phyloP scores from a whole-genome alignment of 2,797 vertebrate species.

The Anguilla marmorata region DNA sequence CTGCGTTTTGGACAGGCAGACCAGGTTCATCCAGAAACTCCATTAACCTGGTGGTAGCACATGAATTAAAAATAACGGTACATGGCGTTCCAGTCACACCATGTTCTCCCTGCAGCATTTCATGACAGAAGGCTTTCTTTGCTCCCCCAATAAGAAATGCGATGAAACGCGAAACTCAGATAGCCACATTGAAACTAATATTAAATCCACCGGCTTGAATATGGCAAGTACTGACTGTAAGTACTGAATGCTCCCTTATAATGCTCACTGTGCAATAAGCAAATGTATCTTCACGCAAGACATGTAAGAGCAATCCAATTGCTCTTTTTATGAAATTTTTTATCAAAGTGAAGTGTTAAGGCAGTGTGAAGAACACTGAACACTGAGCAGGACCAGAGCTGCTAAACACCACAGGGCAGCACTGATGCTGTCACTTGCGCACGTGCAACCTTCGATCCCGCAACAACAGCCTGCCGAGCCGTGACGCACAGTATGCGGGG shows the following conservation, averaged over 20 bases:
- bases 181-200: constrained; percentile 72
- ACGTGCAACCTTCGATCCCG: constrained; percentile 33
- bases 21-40: constrained; percentile 84
- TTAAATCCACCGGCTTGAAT: neutral
- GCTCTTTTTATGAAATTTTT: neutral
- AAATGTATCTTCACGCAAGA: neutral
- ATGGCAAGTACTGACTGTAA: neutral
- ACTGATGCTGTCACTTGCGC: constrained; percentile 35
- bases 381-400: constrained; percentile 34
- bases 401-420: constrained; percentile 37
- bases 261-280: neutral
- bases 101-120: neutral
- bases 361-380: constrained; percentile 36
- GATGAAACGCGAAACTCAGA: constrained; percentile 48
- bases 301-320: neutral
- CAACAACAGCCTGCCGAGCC: constrained; percentile 64
- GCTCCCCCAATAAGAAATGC: constrained; percentile 24
- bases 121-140: constrained; percentile 50
- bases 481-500: constrained; percentile 69
- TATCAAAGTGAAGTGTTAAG: constrained; percentile 32
- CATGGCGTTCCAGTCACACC: constrained; percentile 83
- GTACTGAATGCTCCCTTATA: neutral
- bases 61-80: constrained; percentile 97
- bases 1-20: constrained; percentile 64
- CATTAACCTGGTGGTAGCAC: constrained; percentile 92